Evolutionary conservation across 2,797 vertebrate genomes (phyloP), one percentile per base, ranked within the genome.

Genomic region (Pteronotus mesoamericanus): DNA sequence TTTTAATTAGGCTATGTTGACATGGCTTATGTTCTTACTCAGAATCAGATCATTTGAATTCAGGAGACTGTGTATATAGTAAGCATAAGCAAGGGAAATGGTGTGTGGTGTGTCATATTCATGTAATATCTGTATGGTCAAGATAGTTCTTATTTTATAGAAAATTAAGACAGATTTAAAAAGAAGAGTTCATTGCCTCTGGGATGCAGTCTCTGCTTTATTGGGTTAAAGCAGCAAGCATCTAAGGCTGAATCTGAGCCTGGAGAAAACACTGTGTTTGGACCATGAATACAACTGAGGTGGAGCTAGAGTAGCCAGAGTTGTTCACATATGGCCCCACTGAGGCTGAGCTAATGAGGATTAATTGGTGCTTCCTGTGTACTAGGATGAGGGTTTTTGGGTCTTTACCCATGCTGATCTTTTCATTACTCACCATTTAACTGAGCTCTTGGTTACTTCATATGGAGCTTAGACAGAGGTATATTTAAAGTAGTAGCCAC

Each of bases 231-330:
- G 18, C 37, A 95, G 82, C 95, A 98, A 98, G 96, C 87, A 64
- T 95, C 93, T 97, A 90, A 94, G 94, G 95, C 86, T 59, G 64
- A 98, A 90, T 75, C 94, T 85, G 95, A 97, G 87, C 66, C 95
- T 97, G 94, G 92, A 97, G 90, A 97, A 98, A 94, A 96, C 75
- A 90, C 94, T 89, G 68, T 1, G 0, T 89, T 89, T 93, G 66
- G 94, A 75, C 57, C 80, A 93, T 94, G 94, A 96, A 95, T 91
- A 69, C 85, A 97, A 84, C 89, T 59, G 64, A 85, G 82, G 69
- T 92, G 90, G 91, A 86, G 94, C 90, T 91, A 72, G 84, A 91
- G 94, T 92, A 92, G 89, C 90, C 48, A 21, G 72, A 96, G 69
- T 39, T 79, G 46, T 87, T 86, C 44, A 68, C 94, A 55, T 80